A percentile compares a stretch with the other conserved stretches of the same genome.
Conservation (phyloP, 2,113 vertebrate species). For the Tragelaphus strepsiceros region DNA sequence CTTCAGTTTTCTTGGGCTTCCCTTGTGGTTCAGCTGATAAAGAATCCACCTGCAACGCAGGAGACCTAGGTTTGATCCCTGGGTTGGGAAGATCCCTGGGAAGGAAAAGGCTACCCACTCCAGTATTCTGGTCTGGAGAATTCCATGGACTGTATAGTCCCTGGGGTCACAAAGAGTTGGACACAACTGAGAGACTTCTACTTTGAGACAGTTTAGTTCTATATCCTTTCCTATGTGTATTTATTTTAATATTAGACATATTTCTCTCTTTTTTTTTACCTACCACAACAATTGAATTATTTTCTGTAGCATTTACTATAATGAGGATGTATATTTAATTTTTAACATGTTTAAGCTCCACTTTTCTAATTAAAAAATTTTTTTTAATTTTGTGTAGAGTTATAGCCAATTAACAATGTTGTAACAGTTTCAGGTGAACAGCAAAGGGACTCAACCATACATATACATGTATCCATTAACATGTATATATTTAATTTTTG, state of each 20-base stretch:
- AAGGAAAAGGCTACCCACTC: background rate
- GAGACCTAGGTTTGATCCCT: background rate
- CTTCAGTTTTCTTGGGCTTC: background rate
- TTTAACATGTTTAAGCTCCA: background rate
- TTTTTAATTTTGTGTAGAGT: background rate
- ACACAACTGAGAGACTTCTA: background rate
- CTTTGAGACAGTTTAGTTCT: background rate
- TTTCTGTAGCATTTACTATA: background rate
- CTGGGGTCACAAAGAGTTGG: background rate
- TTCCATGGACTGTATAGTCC: background rate
- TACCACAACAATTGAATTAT: background rate
- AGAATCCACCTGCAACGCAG: background rate
- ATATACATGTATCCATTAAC: background rate
- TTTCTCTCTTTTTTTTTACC: background rate
- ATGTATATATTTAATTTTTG: background rate
- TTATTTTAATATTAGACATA: background rate
- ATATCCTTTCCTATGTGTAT: background rate
- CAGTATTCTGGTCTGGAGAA: background rate
- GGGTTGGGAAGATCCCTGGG: background rate
- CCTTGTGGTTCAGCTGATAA: background rate
- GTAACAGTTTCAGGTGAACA: background rate
- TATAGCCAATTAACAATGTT: background rate
- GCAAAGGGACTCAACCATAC: background rate
- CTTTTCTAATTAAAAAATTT: background rate
- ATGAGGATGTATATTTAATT: background rate